These are phyloP conservation scores for Cydia strobilella DNA, from an alignment of 1,140 invertebrate genomes.

Conservation along the genomic window DNA sequence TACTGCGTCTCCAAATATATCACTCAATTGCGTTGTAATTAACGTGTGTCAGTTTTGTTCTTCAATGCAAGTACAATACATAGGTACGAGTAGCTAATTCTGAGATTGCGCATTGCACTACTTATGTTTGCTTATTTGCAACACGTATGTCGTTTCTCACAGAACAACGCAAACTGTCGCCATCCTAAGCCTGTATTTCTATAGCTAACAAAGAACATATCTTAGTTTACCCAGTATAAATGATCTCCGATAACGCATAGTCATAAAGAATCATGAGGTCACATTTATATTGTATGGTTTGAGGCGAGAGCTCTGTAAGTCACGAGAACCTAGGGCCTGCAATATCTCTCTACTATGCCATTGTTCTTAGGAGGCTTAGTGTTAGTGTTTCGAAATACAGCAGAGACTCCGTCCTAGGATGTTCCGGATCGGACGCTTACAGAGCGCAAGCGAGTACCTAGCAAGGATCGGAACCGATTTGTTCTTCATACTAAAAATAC, in stretches of 20 bases:
- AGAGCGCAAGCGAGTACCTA: background rate
- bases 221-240: background rate
- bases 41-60: too few species aligned
- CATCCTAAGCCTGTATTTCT: background rate
- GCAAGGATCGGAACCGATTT: too few species aligned
- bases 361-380: conserved; percentile 1
- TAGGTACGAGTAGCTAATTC: background rate
- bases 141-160: background rate
- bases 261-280: background rate
- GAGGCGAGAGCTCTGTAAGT: background rate
- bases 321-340: background rate
- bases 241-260: background rate
- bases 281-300: background rate
- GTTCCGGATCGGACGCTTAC: background rate
- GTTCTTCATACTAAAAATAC: too few species aligned
- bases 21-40: too few species aligned
- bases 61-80: background rate
- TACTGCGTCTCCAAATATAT: background rate
- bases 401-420: background rate
- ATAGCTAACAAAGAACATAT: background rate
- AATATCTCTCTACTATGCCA: conserved; percentile 6
- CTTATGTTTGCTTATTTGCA: background rate
- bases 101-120: background rate
- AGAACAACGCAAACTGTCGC: background rate
- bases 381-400: background rate